Evolutionary conservation across 2,888 invertebrate genomes (phyloP).

Genomic region (Lasioglossum marginatum): DNA sequence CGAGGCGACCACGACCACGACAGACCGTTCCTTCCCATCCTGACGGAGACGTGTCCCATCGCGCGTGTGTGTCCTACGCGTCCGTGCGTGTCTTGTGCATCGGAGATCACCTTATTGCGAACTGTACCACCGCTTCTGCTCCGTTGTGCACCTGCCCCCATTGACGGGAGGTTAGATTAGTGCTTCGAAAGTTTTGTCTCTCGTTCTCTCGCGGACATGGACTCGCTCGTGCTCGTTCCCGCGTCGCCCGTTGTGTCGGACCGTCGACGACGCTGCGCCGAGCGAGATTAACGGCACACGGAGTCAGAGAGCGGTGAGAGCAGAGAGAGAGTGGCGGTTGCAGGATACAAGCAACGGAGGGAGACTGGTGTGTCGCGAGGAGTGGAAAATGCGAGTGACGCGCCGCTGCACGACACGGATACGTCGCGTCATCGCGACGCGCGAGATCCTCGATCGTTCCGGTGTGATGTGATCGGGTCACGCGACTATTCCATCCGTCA

Average conservation of each 20-base stretch:
- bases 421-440: background rate
- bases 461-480: conserved; percentile 39
- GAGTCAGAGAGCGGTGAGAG: background rate
- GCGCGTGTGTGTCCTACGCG: background rate
- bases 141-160: background rate
- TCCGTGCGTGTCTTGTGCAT: background rate
- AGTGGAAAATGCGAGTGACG: conserved; percentile 34
- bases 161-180: background rate
- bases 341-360: background rate
- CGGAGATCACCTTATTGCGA: background rate
- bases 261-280: conserved; percentile 10
- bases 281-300: conserved; percentile 24
- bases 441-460: conserved; percentile 9
- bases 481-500: background rate
- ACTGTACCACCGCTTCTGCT: background rate
- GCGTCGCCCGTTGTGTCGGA: conserved; percentile 55
- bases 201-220: conserved; percentile 41
- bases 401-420: conserved; percentile 17
- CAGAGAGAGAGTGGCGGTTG: background rate
- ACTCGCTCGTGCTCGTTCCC: conserved; percentile 60
- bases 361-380: background rate
- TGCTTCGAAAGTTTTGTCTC: background rate
- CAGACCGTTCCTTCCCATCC: background rate
- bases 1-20: background rate
- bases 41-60: background rate